Evolutionary conservation across 1,140 invertebrate species (phyloP).

Genomic region (Euwallacea fornicatus): DNA sequence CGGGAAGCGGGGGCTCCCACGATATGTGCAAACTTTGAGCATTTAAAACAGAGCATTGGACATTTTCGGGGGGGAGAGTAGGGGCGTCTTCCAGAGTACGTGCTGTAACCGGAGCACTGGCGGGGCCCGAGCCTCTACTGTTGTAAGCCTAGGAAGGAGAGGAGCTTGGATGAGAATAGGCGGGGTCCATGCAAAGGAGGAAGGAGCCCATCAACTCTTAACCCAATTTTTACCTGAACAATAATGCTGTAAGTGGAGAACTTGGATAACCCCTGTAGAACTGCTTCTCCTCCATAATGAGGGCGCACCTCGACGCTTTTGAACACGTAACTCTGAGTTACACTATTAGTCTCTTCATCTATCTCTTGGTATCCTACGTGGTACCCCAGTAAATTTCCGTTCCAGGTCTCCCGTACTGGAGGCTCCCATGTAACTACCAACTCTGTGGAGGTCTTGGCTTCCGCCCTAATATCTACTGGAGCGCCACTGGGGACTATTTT

Average conservation of each 20-base stretch:
- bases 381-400: constrained; percentile 92
- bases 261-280: constrained; percentile 73
- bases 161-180: too few relatives aligned
- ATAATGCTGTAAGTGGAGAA: constrained; percentile 87
- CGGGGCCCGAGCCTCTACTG: constrained; percentile 83
- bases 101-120: constrained; percentile 77
- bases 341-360: constrained; percentile 51
- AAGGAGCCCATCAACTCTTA: too few relatives aligned
- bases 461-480: constrained; percentile 80
- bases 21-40: constrained; percentile 83
- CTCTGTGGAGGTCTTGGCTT: constrained; percentile 86
- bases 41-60: constrained; percentile 74
- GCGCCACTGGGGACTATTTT: constrained; percentile 80
- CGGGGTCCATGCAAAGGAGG: too few relatives aligned
- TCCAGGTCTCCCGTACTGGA: constrained; percentile 82
- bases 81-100: constrained; percentile 78
- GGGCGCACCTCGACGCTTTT: constrained; percentile 70
- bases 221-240: constrained; percentile 63
- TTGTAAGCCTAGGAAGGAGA: constrained; percentile 71
- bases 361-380: constrained; percentile 85
- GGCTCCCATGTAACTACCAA: constrained; percentile 88
- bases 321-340: constrained; percentile 64
- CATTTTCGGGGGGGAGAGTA: constrained; percentile 75
- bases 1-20: constrained; percentile 80
- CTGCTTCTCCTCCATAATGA: constrained; percentile 67